Conservation (phyloP, 2,888 invertebrate species). For the Tenodera sinensis region DNA sequence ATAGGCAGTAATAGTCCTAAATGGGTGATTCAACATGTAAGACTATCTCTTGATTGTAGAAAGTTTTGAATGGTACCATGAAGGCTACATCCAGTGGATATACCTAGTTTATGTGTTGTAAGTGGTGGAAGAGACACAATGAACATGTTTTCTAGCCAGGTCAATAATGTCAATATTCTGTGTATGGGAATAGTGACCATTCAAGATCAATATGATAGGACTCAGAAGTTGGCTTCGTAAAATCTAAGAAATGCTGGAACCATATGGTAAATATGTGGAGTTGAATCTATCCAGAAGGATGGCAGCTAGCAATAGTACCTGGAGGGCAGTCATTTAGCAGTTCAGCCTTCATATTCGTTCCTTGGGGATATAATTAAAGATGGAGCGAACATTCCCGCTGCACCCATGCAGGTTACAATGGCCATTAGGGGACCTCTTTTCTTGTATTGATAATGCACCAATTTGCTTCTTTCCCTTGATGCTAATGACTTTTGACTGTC, state of each 20-base stretch:
- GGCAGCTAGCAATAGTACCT: conserved; percentile 35
- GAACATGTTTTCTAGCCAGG: not conserved
- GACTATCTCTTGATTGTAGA: not conserved
- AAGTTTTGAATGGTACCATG: not conserved
- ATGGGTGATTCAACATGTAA: not conserved
- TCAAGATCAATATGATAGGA: not conserved
- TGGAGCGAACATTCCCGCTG: no score
- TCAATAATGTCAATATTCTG: not conserved
- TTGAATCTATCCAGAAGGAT: conserved; percentile 39
- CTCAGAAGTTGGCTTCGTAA: not conserved
- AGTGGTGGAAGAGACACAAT: not conserved
- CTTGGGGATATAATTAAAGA: no score
- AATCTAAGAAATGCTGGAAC: conserved; percentile 37
- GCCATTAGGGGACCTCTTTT: no score
- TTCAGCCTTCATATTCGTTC: no score
- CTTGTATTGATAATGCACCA: no score
- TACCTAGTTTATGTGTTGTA: not conserved
- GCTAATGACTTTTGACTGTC: no score
- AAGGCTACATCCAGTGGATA: not conserved
- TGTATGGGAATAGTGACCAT: not conserved
- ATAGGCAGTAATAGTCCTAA: not conserved
- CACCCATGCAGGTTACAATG: no score
- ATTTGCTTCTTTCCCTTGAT: no score
- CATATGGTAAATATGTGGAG: conserved; percentile 37
- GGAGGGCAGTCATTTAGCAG: conserved; percentile 37